phyloP scores from a whole-genome alignment of 2,888 invertebrate species.

The Shargacucullia verbasci region DNA sequence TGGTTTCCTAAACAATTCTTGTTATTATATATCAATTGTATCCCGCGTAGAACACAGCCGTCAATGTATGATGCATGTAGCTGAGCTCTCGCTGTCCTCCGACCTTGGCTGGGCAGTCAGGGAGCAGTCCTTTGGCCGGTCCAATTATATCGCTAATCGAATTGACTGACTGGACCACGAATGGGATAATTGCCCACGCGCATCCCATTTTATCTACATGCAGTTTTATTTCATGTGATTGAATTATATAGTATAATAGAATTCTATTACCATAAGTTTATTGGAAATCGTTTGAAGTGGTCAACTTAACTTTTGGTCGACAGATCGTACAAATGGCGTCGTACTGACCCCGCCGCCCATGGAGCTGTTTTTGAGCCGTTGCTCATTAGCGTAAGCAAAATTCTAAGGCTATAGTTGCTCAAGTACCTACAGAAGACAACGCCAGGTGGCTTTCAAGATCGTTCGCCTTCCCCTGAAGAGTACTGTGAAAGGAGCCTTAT shows the following conservation, averaged over 20 bases:
- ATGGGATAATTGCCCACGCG: slow-evolving; percentile 85
- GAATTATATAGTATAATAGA: neutral
- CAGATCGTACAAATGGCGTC: too few relatives aligned
- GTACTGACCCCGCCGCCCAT: too few relatives aligned
- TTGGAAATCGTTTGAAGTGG: too few relatives aligned
- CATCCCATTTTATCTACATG: slow-evolving; percentile 74
- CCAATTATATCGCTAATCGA: slow-evolving; percentile 85
- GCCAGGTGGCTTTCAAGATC: too few relatives aligned
- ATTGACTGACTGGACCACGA: slow-evolving; percentile 80
- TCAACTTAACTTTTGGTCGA: too few relatives aligned
- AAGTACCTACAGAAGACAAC: too few relatives aligned
- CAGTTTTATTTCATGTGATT: slow-evolving; percentile 26
- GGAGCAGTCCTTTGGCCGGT: slow-evolving; percentile 75
- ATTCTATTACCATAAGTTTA: too few relatives aligned
- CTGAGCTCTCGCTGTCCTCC: slow-evolving; percentile 19
- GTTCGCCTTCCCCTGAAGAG: too few relatives aligned
- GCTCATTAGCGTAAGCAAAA: too few relatives aligned
- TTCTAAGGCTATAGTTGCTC: too few relatives aligned
- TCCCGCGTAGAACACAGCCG: neutral
- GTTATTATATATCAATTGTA: neutral
- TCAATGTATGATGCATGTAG: slow-evolving; percentile 13
- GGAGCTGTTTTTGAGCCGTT: too few relatives aligned
- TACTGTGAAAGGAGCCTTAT: too few relatives aligned
- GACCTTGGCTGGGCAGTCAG: slow-evolving; percentile 70
- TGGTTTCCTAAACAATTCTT: slow-evolving; percentile 15